These are phyloP conservation scores for Erinaceus europaeus DNA, from an alignment of 2,113 vertebrate species.

Conservation along the genomic window DNA sequence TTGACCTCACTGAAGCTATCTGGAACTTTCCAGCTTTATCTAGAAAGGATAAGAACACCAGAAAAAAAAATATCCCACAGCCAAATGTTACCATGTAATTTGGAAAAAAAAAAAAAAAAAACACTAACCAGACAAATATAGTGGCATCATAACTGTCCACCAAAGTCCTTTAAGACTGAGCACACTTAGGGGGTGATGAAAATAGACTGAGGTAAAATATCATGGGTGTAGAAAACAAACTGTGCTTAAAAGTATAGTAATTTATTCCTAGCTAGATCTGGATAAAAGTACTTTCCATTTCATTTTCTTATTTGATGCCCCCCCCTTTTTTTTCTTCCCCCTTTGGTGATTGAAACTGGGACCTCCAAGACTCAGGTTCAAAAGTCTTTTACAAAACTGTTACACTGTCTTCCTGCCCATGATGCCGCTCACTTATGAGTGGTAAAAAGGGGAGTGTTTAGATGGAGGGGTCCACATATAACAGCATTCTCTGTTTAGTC, in stretches of 20 bases:
- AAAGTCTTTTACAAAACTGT: no score
- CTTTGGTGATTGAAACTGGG: no score
- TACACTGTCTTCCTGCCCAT: no score
- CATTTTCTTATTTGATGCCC: not conserved
- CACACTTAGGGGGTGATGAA: not conserved
- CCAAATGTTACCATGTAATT: not conserved
- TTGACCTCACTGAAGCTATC: slow-evolving; percentile 58
- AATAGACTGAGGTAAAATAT: not conserved
- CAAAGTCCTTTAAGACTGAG: not conserved
- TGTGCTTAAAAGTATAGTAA: not conserved
- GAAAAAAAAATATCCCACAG: not conserved
- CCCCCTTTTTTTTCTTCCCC: no score
- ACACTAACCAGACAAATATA: no score
- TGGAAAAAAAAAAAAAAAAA: no score
- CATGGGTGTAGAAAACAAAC: not conserved
- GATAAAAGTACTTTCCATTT: not conserved
- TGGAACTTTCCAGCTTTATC: slow-evolving; percentile 10
- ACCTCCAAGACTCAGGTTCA: no score
- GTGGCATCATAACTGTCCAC: no score
- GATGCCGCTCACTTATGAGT: not conserved
- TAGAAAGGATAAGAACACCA: not conserved
- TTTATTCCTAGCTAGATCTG: not conserved
- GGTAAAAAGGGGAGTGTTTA: not conserved
- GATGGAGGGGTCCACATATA: not conserved
- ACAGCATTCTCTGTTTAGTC: slow-evolving; percentile 35